Percentiles rank a stretch among this genome's conserved stretches.
These are phyloP conservation scores for Avahi laniger DNA, from an alignment of 2,797 vertebrate species.

Conservation along the genomic window DNA sequence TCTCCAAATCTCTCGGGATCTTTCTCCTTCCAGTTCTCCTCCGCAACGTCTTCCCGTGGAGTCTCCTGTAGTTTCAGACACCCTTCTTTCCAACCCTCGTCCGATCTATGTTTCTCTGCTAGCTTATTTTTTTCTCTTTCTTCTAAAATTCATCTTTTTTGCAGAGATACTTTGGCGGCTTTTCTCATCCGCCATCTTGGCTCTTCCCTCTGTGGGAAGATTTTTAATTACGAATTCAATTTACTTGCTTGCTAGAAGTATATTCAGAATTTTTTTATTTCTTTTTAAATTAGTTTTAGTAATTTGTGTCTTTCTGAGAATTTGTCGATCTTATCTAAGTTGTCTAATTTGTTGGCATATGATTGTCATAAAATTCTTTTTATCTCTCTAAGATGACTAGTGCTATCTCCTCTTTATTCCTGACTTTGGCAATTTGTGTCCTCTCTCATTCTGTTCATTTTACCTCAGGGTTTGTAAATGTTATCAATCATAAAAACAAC, in stretches of 20 bases:
- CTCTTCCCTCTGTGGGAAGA: neutral
- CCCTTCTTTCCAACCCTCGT: too few species aligned
- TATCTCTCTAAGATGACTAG: neutral
- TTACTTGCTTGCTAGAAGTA: neutral
- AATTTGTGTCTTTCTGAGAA: neutral
- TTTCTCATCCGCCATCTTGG: too few species aligned
- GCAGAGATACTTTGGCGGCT: too few species aligned
- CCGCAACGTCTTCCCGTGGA: too few species aligned
- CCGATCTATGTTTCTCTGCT: too few species aligned
- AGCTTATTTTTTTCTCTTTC: too few species aligned
- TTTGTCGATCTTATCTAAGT: neutral
- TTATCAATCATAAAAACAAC: neutral
- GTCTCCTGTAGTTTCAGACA: too few species aligned
- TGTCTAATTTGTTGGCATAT: neutral
- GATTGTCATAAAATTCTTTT: neutral
- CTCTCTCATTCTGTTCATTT: neutral
- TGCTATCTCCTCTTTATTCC: neutral
- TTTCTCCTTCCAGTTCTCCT: too few species aligned
- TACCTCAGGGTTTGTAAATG: neutral
- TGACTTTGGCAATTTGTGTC: neutral
- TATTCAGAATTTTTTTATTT: neutral
- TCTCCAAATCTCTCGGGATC: too few species aligned
- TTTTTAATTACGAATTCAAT: neutral
- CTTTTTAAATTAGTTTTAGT: neutral
- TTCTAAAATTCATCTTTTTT: too few species aligned